Conservation (phyloP, 2,888 invertebrate genomes). For the Acrobeloides nanus region DNA sequence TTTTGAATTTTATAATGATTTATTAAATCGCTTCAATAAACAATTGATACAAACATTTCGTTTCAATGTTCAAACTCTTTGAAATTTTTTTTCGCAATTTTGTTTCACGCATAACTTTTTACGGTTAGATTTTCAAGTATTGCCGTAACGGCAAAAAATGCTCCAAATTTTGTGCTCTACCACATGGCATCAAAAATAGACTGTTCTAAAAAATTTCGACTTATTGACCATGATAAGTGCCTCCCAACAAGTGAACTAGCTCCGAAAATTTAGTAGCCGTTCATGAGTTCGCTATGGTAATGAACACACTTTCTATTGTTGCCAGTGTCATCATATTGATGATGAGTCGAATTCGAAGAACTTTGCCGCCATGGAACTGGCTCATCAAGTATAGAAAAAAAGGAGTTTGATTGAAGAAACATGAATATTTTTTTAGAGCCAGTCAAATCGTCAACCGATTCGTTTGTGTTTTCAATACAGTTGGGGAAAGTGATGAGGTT, state of each 20-base stretch:
- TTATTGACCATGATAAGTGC: not conserved
- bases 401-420: slow-evolving; percentile 1
- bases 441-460: slow-evolving; percentile 44
- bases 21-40: too few relatives aligned
- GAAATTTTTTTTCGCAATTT: too few relatives aligned
- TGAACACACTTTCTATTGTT: slow-evolving; percentile 44
- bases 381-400: slow-evolving; percentile 29
- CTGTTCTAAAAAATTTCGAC: too few relatives aligned
- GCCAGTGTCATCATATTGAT: slow-evolving; percentile 35
- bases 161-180: too few relatives aligned
- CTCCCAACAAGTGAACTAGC: too few relatives aligned
- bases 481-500: slow-evolving; percentile 32
- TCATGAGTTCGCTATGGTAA: slow-evolving; percentile 46
- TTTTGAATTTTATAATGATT: too few relatives aligned
- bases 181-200: too few relatives aligned
- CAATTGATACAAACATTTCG: too few relatives aligned
- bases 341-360: slow-evolving; percentile 29
- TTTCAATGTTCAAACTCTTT: too few relatives aligned
- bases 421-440: slow-evolving; percentile 26
- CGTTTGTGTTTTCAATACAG: slow-evolving; percentile 42
- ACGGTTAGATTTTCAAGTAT: too few relatives aligned
- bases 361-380: slow-evolving; percentile 47
- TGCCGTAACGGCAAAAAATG: too few relatives aligned
- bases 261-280: slow-evolving; percentile 49
- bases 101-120: too few relatives aligned